These are phyloP conservation scores for Thereva nobilitata DNA, from an alignment of 2,888 invertebrate genomes.

Conservation along the genomic window DNA sequence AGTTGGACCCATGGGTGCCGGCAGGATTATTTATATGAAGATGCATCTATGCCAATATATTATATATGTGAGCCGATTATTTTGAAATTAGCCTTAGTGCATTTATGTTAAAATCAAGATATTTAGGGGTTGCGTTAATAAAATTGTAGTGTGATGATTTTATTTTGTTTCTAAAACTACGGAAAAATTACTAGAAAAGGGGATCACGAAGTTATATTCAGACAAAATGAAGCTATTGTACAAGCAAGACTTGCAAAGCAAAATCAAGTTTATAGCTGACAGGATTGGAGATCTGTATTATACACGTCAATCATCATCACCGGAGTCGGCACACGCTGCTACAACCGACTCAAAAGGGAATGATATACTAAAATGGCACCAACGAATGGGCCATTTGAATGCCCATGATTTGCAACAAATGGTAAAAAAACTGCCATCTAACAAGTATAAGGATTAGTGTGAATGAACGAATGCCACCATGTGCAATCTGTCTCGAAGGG, in stretches of 20 bases:
- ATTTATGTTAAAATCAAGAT: too few relatives aligned
- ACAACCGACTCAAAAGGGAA: too few relatives aligned
- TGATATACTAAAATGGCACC: slow-evolving; percentile 3
- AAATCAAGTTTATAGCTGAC: slow-evolving; percentile 1
- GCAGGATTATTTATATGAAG: too few relatives aligned
- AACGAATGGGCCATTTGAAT: neutral
- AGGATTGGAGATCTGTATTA: neutral
- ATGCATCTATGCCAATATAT: too few relatives aligned
- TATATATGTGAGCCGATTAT: too few relatives aligned
- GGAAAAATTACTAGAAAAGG: neutral
- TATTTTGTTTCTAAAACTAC: too few relatives aligned
- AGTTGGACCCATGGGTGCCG: too few relatives aligned
- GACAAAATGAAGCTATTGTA: neutral
- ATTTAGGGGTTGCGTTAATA: too few relatives aligned
- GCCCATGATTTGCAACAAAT: neutral
- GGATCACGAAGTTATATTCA: slow-evolving; percentile 8
- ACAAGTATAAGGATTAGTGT: slow-evolving; percentile 2
- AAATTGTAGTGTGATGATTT: too few relatives aligned
- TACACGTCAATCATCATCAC: too few relatives aligned
- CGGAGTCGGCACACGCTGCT: too few relatives aligned
- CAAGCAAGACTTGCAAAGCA: neutral
- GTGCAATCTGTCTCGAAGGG: neutral
- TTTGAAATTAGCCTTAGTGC: too few relatives aligned
- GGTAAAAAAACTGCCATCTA: slow-evolving; percentile 2
- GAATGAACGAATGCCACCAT: slow-evolving; percentile 10